Evolutionary conservation across 2,113 vertebrate species (phyloP).

Genomic region (Balaeniceps rex): DNA sequence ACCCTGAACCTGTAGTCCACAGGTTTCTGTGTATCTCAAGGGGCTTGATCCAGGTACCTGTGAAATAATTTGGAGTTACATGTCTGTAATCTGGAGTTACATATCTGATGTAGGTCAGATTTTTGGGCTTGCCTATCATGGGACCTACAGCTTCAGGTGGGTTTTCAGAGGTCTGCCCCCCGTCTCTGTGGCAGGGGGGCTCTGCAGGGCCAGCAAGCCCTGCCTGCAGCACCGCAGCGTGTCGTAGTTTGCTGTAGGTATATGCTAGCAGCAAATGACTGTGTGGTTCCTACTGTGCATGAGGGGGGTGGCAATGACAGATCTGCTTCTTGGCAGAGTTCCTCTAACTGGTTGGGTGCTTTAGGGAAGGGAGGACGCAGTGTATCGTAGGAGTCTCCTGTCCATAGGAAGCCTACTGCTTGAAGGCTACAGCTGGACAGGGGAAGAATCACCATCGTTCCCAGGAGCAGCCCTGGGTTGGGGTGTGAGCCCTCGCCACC

Average conservation of each 20-base stretch:
- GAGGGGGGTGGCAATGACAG: not conserved
- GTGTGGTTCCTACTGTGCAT: not conserved
- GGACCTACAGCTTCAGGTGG: not conserved
- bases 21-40: fast-evolving
- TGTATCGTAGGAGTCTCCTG: not conserved
- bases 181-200: not conserved
- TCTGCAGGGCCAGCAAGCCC: fast-evolving
- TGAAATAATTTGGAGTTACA: fast-evolving
- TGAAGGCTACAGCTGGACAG: not conserved
- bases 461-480: not conserved
- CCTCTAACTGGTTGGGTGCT: not conserved
- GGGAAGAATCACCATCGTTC: not conserved
- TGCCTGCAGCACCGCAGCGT: fast-evolving
- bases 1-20: not conserved
- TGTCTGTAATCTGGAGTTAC: not conserved
- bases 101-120: fast-evolving
- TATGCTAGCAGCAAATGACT: too few relatives aligned
- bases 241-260: not conserved
- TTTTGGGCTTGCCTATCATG: not conserved
- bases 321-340: not conserved
- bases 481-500: fast-evolving
- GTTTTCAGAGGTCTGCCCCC: not conserved
- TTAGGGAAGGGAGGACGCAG: not conserved
- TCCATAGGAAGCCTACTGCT: not conserved
- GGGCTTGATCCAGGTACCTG: not conserved